Evolutionary conservation across 2,113 vertebrate species (phyloP).

Genomic region (Pangasianodon hypophthalmus): DNA sequence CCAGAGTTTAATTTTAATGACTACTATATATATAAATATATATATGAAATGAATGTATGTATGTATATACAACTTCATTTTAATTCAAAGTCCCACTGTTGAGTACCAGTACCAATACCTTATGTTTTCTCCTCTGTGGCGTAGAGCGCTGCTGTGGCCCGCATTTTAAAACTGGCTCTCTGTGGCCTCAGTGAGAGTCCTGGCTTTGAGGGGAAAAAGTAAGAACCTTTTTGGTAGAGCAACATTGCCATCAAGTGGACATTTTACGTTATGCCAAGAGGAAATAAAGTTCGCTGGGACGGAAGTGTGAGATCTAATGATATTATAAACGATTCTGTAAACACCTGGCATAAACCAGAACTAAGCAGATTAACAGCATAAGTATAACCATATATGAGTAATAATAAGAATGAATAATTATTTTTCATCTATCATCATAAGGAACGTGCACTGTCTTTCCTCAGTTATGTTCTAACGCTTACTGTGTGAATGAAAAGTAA

Average conservation of each 20-base stretch:
- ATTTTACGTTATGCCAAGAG: background rate
- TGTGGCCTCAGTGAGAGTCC: constrained; percentile 27
- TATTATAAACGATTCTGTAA: constrained; percentile 56
- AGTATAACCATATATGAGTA: background rate
- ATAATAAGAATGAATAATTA: constrained; percentile 23
- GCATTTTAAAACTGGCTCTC: constrained; percentile 46
- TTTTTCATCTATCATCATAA: constrained; percentile 40
- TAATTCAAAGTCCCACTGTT: no score
- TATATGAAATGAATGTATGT: no score
- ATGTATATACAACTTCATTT: no score
- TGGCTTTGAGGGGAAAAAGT: constrained; percentile 12
- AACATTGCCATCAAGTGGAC: constrained; percentile 82
- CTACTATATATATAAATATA: background rate
- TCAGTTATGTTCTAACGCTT: background rate
- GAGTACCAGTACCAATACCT: no score
- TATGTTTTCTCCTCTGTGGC: no score
- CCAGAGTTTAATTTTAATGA: no score
- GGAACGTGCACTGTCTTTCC: background rate
- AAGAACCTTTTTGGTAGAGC: constrained; percentile 75
- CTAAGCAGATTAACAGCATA: constrained; percentile 41
- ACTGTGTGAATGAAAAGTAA: background rate
- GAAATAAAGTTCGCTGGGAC: constrained; percentile 1
- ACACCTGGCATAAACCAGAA: constrained; percentile 58
- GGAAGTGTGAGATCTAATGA: constrained; percentile 55
- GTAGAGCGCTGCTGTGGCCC: constrained; percentile 12